Conservation (phyloP, 2,113 vertebrate genomes). For the Mastomys coucha region DNA sequence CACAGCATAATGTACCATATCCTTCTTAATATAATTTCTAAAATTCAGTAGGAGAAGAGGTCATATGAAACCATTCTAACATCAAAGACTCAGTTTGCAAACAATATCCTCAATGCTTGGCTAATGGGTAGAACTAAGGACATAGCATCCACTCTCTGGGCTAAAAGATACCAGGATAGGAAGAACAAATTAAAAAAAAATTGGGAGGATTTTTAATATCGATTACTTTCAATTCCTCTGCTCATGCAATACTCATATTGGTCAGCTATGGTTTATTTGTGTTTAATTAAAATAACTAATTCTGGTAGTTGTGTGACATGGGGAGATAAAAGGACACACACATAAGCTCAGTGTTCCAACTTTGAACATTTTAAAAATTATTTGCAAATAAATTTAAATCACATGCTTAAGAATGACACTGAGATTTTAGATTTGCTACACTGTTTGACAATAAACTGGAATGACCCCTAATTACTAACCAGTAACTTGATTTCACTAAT, state of each 20-base stretch:
- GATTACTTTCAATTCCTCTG: not conserved
- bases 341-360: not conserved
- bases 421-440: not conserved
- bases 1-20: not conserved
- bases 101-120: not conserved
- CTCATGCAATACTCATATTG: not conserved
- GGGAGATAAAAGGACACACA: not conserved
- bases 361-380: not conserved
- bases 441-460: not conserved
- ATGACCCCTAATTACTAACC: constrained; percentile 2
- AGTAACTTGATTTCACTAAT: constrained; percentile 13
- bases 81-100: not conserved
- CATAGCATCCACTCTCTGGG: not conserved
- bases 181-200: not conserved
- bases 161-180: not conserved
- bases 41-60: not conserved
- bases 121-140: not conserved
- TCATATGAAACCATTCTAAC: not conserved
- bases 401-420: not conserved
- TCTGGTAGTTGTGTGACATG: not conserved
- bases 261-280: not conserved
- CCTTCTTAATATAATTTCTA: constrained; percentile 18
- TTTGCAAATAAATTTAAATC: constrained; percentile 22
- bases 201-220: not conserved
- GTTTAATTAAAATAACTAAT: not conserved